Base-by-base conservation (phyloP, 2,888 invertebrate species). In the Pyralis farinalis region DNA sequence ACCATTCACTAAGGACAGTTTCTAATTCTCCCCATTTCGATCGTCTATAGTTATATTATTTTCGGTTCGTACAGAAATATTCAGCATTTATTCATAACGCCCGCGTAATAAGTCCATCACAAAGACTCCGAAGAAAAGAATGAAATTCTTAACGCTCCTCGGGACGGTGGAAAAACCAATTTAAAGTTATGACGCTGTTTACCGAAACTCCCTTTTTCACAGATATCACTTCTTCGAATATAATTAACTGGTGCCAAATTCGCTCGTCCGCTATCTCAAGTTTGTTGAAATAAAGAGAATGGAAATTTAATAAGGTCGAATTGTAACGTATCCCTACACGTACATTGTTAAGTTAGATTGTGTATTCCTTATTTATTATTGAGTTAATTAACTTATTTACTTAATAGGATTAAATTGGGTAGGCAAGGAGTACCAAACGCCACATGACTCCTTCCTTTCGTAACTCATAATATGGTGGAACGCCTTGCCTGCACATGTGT, bases 181-280 rank as follows among this genome's bases (percentile, higher is more conserved):
- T 73, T 73, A 70, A 73, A 75, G 67, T 73, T 73, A 64, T 59
- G 63, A 56, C 61, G 57, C 61, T 75, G 71, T 73, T 74, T 74
- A 72, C 71, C 46, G 47, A 71, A 72, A 71, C 64, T 70, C 65
- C 55, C 63, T 71, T 69, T 66, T 64, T 60, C 51, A 55, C 57
- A 65, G 62, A 69, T 72, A 73, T 75, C 71, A 68, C 62, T 68
- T 66, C 60, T 55, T 47, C 50, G 59, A 70, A 67, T 67, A 71
- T 71, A 71, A 71, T 75, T 69, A 71, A 69, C 62, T 58, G 59
- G 55, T 56, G 47, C 56, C 49, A 53, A 64, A 55, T 60, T 59
- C 49, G 47, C 41, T 46, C 54, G 55, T 56, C 53, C 49, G 55
- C 57, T 58, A 47, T 43, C 45, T 41, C 37, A 46, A 53, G 49